Evolutionary conservation across 2,113 vertebrate species (phyloP).

Genomic region (Tympanuchus pallidicinctus): DNA sequence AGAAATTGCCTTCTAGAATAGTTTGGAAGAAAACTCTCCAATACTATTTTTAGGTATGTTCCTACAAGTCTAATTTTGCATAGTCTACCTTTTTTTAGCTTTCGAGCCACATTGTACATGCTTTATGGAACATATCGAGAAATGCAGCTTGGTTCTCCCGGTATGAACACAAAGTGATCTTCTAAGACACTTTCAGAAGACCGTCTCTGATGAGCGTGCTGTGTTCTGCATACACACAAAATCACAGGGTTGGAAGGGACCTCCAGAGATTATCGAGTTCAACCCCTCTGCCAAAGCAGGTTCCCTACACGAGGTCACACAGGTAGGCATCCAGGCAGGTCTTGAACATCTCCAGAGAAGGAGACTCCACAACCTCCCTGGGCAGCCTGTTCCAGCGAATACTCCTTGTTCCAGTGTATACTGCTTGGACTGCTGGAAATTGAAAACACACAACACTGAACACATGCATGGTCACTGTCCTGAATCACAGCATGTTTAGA

Average conservation of each 20-base stretch:
- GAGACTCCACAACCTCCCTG: no score
- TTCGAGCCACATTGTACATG: background rate
- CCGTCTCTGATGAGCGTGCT: background rate
- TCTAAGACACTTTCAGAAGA: background rate
- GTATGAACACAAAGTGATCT: background rate
- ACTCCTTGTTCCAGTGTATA: background rate
- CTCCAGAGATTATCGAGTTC: no score
- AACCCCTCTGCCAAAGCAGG: no score
- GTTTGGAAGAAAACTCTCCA: constrained; percentile 10
- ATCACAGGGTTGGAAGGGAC: no score
- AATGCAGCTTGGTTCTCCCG: background rate
- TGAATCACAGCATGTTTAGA: no score
- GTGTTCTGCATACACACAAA: background rate
- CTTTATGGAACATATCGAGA: background rate
- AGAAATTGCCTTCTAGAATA: background rate
- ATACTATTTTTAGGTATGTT: background rate
- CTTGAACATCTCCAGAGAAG: no score
- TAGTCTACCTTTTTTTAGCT: background rate
- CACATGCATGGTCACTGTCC: background rate
- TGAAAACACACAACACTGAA: background rate
- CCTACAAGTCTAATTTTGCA: background rate
- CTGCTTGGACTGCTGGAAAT: background rate
- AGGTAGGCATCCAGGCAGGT: no score
- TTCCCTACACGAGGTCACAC: no score
- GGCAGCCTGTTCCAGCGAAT: no score